Base-by-base conservation (phyloP, 2,797 vertebrate species). In the Pseudotriccus pelzelni region DNA sequence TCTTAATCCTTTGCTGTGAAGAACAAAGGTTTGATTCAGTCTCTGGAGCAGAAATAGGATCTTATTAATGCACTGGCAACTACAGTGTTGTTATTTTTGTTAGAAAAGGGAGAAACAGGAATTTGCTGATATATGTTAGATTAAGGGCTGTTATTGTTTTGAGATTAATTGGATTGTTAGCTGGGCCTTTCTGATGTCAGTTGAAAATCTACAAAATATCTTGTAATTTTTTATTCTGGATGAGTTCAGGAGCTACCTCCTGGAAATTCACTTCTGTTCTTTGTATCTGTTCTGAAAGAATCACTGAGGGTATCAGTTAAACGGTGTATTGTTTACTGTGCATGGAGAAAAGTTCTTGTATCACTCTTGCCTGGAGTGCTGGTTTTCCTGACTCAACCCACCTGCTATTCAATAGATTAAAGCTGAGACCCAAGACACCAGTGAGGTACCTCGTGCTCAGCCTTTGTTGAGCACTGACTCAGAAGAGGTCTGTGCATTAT, bases 31-130 rank as follows among this genome's bases (percentile, higher is more conserved):
- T 97, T 19, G 9, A 97, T 98, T 98, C 97, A 98, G 95, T 90
- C 96, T 95, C 92, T 95, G 68, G 59, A 95, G 95, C 93, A 97
- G 97, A 97, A 97, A 97, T 97, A 97, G 97, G 96, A 96, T 97
- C 98, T 98, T 97, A 97, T 98, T 97, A 98, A 98, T 96, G 95
- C 93, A 93, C 91, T 98, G 98, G 98, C 97, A 97, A 96, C 97
- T 77, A 59, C 93, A 76, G 44, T 97, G 96, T 97, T 98, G 97
- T 98, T 98, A 98, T 98, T 98, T 98, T 98, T 98, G 95, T 94
- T 97, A 97, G 96, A 96, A 97, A 98, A 97, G 93, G 90, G 97
- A 96, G 97, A 98, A 98, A 97, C 95, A 96, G 97, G 97, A 98
- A 98, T 98, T 97, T 97, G 97, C 97, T 97, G 97, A 97, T 98